These are phyloP conservation scores for Metopolophium dirhodum DNA, from an alignment of 1,140 invertebrate species.

Conservation along the genomic window DNA sequence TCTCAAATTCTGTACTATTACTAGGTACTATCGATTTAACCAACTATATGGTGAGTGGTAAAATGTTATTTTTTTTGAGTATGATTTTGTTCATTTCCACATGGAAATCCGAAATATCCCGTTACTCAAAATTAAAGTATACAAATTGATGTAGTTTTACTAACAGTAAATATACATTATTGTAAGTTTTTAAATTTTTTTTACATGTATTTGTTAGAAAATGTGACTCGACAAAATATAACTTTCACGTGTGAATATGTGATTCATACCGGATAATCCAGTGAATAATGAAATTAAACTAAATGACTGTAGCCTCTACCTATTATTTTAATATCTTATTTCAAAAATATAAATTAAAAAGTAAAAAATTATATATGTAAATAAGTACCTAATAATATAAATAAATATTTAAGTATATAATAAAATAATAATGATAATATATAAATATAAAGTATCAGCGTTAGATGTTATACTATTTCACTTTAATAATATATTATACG, in stretches of 20 bases:
- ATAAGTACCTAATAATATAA: background rate
- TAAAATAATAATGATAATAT: background rate
- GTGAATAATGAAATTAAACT: background rate
- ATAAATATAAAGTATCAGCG: background rate
- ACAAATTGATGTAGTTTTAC: background rate
- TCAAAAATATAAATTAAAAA: background rate
- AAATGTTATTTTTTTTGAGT: background rate
- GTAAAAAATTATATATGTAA: background rate
- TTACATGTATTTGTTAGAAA: background rate
- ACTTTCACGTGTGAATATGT: slow-evolving; percentile 1
- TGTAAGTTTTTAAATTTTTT: background rate
- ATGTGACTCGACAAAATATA: background rate
- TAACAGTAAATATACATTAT: background rate
- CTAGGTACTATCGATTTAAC: background rate
- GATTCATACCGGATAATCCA: slow-evolving; percentile 23
- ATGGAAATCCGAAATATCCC: background rate
- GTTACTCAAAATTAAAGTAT: background rate
- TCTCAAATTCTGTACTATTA: background rate
- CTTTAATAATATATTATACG: background rate
- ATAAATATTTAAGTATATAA: background rate
- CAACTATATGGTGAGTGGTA: background rate
- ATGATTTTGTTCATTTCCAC: background rate
- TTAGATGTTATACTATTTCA: background rate
- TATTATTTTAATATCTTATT: background rate
- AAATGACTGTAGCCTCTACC: background rate